phyloP scores from a whole-genome alignment of 2,113 vertebrate species.

The Propithecus coquereli region DNA sequence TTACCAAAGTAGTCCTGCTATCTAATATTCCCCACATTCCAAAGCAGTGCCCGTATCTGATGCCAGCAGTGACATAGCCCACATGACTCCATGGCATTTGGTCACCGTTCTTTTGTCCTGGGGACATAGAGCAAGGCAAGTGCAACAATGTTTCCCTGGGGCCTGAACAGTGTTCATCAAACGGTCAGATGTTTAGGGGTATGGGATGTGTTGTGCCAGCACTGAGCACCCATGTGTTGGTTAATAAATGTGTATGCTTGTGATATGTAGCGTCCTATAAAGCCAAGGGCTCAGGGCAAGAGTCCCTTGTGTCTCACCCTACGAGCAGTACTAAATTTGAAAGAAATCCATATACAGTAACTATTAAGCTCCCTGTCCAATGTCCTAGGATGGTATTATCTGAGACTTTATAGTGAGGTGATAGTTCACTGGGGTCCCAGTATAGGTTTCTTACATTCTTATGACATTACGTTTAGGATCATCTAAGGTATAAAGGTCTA shows the following conservation, averaged over 20 bases:
- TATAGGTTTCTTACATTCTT: conserved; percentile 31
- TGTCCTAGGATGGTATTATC: background rate
- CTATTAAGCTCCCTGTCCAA: background rate
- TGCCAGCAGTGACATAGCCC: background rate
- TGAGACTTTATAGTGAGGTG: background rate
- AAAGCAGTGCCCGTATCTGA: background rate
- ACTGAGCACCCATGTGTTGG: background rate
- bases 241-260: background rate
- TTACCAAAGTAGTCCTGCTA: background rate
- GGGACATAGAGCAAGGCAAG: background rate
- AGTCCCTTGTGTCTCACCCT: background rate
- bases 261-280: background rate
- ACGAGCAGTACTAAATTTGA: background rate
- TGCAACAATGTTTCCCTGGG: background rate
- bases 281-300: background rate
- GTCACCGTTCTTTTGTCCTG: background rate
- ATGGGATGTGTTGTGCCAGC: background rate
- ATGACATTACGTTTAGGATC: background rate
- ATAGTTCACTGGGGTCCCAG: background rate
- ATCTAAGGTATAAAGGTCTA: conserved; percentile 57
- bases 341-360: conserved; percentile 12
- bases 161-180: background rate
- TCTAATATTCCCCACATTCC: background rate
- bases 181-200: background rate
- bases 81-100: background rate